Base-by-base conservation (phyloP, 2,888 invertebrate genomes). In the Anodontia alba region DNA sequence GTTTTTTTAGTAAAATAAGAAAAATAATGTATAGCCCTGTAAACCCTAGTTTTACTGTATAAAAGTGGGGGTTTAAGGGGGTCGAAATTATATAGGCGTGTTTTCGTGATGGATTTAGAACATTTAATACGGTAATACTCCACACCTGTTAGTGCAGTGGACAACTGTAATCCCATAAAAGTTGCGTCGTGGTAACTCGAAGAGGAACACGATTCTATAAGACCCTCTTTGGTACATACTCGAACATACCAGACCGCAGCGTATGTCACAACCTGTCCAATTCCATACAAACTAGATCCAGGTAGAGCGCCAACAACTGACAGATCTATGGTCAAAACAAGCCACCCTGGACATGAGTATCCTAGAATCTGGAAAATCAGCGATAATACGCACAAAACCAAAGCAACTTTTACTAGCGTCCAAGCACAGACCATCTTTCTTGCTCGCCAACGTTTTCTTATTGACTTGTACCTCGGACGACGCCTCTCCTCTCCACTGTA, bases 291-390 rank as follows among this genome's bases (percentile, higher is more conserved):
- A 17, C 23, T 29, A 17, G 66, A 20, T 2, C 72, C 74, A 10
- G 76, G 33, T 5, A 73, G 0, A 26, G 26, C 12, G 12, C 62
- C 76, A 26, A 82, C 20, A 5, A 54, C 54, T 10, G 38, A n/a
- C 1, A 83, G 73, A 38, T 79, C 70, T 26, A 77, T 67, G 5
- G 67, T 54, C 43, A 79, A 57, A 12, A 77, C 23, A 12, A 83
- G 57, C 83, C 83, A 83, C 3, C 79, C 83, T 0, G 83, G 79
- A 31, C 79, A 83, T 23, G 74, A 43, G 42, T 46, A 70, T 8
- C 79, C 83, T 3, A 83, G 71, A 2, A 77, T 54, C 29, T 79
- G 83, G 31, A 83, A 43, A 0, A 83, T 10, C 46, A 76, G 46
- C 15, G 79, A 77, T 33, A 33, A 12, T 1, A 31, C 17, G 33